Evolutionary conservation across 2,113 vertebrate genomes (phyloP), one percentile per base, ranked within the genome.

Genomic region (Tragelaphus imberbis): DNA sequence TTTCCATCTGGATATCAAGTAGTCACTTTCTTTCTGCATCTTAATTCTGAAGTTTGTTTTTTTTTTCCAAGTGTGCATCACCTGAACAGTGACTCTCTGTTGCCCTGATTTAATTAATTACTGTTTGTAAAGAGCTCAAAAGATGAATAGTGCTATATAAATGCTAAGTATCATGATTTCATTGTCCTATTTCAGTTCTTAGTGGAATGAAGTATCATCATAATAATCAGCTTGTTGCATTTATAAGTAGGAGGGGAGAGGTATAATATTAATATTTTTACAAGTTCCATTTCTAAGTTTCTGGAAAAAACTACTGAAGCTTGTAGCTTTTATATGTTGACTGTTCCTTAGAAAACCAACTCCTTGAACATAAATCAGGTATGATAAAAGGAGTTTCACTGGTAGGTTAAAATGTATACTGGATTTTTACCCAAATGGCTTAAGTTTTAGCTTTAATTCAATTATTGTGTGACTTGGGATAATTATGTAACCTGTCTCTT

Each of bases 41-140:
- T 98, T 98, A 98, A 98, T 97, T 98, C 96, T 94, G 75, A 44
- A 2, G 21, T 80, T 96, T 71, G 95, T 93, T 94, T 96, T n/a
- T 36, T 77, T 77, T 77, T 75, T 44, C 16, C 0, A 71, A n/a
- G 3, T 85, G 61, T 94, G 77, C 5, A 79, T 94, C 90, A 77
- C 40, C 84, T 1, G 1, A 96, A 96, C 94, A 84, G 49, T 36
- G 81, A 95, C 92, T 97, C 61, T 97, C 79, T 90, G 79, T 90
- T 96, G 95, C 65, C 90, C 88, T 98, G 58, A 84, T 95, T 49
- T 98, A 97, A 97, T 97, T 97, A 97, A 97, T 97, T 96, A 92
- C 92, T 96, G 68, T 97, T 98, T 96, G 58, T 96, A 96, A 97
- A 97, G 95, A 96, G 90, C 90, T 96, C 56, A 93, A 91, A 94